These are phyloP conservation scores for Drepana arcuata DNA, from an alignment of 1,140 invertebrate genomes.

Conservation along the genomic window DNA sequence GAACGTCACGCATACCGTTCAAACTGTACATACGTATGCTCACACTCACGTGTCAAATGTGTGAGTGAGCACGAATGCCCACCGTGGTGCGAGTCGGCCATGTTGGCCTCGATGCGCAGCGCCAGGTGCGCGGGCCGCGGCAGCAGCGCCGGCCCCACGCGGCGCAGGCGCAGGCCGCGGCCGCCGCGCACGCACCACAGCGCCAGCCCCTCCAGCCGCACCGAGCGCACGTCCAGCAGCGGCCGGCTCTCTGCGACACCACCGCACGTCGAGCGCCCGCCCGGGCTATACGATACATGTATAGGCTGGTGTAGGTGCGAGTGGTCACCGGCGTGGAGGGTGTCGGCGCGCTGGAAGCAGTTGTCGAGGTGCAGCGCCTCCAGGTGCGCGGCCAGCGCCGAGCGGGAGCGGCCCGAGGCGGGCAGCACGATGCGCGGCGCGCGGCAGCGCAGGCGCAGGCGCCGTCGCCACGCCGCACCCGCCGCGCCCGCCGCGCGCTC, in stretches of 20 bases:
- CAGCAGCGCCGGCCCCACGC: slow-evolving; percentile 35
- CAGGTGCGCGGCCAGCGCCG: slow-evolving; percentile 87
- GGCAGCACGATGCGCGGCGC: slow-evolving; percentile 89
- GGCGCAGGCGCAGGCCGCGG: slow-evolving; percentile 23
- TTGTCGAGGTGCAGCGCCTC: slow-evolving; percentile 87
- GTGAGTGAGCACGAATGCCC: background rate
- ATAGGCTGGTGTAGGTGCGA: slow-evolving; percentile 30
- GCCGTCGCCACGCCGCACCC: slow-evolving; percentile 69
- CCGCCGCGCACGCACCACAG: slow-evolving; percentile 34
- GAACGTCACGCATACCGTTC: no score
- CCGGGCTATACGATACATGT: background rate
- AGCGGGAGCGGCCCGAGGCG: slow-evolving; percentile 83
- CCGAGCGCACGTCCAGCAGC: slow-evolving; percentile 40
- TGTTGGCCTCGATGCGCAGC: slow-evolving; percentile 37
- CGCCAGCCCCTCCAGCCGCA: slow-evolving; percentile 36
- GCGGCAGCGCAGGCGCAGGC: slow-evolving; percentile 78
- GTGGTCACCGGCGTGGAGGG: slow-evolving; percentile 73
- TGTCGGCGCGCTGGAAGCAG: slow-evolving; percentile 77
- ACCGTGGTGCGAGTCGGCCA: slow-evolving; percentile 36
- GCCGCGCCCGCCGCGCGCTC: slow-evolving; percentile 14
- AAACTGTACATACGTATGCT: no score
- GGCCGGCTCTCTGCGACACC: slow-evolving; percentile 14
- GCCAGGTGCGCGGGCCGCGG: slow-evolving; percentile 31
- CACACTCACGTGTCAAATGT: no score
- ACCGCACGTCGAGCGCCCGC: background rate